These are phyloP conservation scores for Formica selysi DNA, from an alignment of 1,140 invertebrate genomes.

Conservation along the genomic window DNA sequence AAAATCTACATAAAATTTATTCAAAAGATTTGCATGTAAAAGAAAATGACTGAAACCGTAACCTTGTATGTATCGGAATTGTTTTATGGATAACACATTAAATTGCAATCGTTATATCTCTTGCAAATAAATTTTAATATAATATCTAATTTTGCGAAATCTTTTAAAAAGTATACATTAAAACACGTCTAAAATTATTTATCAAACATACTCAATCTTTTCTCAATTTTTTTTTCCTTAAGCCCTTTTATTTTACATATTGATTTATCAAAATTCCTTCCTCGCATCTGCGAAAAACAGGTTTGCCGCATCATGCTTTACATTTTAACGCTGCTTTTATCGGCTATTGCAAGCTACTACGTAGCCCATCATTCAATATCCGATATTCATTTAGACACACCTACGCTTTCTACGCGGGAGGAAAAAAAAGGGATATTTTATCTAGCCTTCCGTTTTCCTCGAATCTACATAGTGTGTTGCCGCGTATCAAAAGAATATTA, in stretches of 20 bases:
- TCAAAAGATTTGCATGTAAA: background rate
- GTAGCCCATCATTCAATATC: background rate
- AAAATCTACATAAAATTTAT: background rate
- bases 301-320: constrained; percentile 1
- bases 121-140: background rate
- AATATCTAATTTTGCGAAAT: background rate
- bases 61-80: background rate
- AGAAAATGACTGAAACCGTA: background rate
- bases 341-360: background rate
- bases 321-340: constrained; percentile 24
- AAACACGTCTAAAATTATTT: background rate
- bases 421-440: background rate
- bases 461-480: background rate
- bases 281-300: background rate
- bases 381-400: constrained; percentile 13
- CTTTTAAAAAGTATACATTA: background rate
- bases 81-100: background rate
- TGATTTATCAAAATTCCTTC: constrained; percentile 5
- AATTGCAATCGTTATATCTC: background rate
- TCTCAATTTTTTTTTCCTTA: too few relatives aligned
- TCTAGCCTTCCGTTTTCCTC: background rate
- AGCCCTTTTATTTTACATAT: background rate
- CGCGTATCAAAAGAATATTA: background rate
- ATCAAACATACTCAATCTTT: background rate
- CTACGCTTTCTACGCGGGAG: background rate